Evolutionary conservation across 2,797 vertebrate species (phyloP).

Genomic region (Semotilus atromaculatus): DNA sequence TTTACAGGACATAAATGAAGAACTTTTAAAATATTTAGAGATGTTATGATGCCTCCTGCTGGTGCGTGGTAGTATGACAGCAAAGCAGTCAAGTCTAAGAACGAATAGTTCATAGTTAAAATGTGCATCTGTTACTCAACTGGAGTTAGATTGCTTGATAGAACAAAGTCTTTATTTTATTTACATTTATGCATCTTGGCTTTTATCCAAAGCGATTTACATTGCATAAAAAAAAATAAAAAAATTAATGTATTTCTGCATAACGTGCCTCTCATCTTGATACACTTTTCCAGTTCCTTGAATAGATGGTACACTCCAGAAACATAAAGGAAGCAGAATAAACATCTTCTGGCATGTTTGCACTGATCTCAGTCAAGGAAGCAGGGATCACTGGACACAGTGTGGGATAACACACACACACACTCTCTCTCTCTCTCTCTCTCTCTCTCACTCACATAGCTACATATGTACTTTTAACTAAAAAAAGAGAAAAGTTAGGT

Average conservation of each 20-base stretch:
- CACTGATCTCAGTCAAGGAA: too few species aligned
- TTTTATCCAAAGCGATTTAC: not conserved
- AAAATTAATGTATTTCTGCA: not conserved
- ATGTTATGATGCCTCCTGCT: constrained; percentile 6
- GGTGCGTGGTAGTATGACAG: not conserved
- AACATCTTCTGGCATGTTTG: not conserved
- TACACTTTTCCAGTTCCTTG: not conserved
- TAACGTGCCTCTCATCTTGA: not conserved
- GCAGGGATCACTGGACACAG: too few species aligned
- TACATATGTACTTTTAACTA: not conserved
- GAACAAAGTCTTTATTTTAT: not conserved
- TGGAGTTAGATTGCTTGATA: not conserved
- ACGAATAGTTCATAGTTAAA: not conserved
- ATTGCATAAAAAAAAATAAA: not conserved
- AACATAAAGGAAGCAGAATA: not conserved
- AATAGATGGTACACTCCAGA: not conserved
- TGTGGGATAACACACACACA: too few species aligned
- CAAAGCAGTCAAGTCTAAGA: not conserved
- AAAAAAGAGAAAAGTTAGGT: too few species aligned
- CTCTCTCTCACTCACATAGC: fast-evolving
- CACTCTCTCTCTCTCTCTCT: too few species aligned
- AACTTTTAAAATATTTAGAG: not conserved
- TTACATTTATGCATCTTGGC: not conserved
- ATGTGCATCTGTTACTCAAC: not conserved
- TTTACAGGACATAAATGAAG: not conserved